Conservation (phyloP, 2,797 vertebrate genomes). For the Carapus acus region DNA sequence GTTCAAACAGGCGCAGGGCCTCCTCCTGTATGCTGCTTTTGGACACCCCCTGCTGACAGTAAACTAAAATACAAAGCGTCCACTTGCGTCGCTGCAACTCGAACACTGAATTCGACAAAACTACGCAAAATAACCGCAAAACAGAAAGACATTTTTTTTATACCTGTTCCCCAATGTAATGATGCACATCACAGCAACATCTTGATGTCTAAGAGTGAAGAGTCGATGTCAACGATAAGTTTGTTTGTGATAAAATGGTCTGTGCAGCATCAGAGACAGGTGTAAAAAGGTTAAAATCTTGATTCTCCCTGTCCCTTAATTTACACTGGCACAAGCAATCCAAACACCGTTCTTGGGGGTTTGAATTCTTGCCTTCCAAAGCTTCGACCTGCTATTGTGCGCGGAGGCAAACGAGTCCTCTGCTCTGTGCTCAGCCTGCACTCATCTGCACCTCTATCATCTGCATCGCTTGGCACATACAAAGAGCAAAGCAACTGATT, state of each 20-base stretch:
- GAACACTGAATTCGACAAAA: conserved; percentile 4
- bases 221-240: not conserved
- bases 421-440: conserved; percentile 49
- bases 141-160: not conserved
- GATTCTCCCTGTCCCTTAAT: too few relatives aligned
- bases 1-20: conserved; percentile 36
- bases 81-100: not conserved
- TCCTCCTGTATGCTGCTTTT: conserved; percentile 48
- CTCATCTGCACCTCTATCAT: conserved; percentile 67
- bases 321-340: conserved; percentile 17
- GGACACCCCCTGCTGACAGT: conserved; percentile 67
- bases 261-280: not conserved
- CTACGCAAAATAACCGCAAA: not conserved
- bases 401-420: conserved; percentile 45
- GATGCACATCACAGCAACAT: not conserved
- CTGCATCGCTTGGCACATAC: conserved; percentile 73
- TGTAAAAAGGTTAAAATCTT: not conserved
- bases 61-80: conserved; percentile 36
- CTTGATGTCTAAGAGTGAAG: not conserved
- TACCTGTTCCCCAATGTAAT: not conserved
- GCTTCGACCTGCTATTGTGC: conserved; percentile 46
- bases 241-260: not conserved
- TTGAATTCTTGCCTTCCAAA: conserved; percentile 26
- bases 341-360: conserved; percentile 6
- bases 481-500: conserved; percentile 61